These are phyloP conservation scores for Coryphaenoides rupestris DNA, from an alignment of 2,113 vertebrate species.

Conservation along the genomic window DNA sequence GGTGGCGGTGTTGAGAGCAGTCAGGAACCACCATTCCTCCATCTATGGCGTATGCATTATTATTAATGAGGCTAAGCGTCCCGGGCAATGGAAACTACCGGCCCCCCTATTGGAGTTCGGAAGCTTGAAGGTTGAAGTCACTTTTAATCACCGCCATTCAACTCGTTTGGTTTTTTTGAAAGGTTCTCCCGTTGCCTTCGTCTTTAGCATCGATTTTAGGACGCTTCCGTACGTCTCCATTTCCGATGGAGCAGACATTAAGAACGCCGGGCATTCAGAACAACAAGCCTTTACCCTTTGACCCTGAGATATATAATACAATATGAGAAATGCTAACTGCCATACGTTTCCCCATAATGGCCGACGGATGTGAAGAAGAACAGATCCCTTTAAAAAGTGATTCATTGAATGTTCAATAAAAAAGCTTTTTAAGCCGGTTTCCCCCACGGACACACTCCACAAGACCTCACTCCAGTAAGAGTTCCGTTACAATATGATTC, in stretches of 20 bases:
- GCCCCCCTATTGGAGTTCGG: constrained; percentile 49
- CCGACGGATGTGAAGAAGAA: no score
- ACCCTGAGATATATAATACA: background rate
- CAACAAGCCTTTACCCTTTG: no score
- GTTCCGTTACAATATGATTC: no score
- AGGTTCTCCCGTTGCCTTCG: constrained; percentile 30
- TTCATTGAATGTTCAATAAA: no score
- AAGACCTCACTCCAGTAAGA: no score
- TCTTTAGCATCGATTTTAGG: constrained; percentile 45
- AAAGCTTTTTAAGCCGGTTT: no score
- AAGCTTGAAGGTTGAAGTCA: constrained; percentile 34
- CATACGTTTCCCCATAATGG: no score
- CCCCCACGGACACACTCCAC: no score
- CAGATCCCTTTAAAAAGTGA: no score
- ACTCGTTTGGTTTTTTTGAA: constrained; percentile 45
- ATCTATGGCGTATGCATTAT: constrained; percentile 51
- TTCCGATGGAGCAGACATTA: no score
- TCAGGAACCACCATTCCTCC: constrained; percentile 35
- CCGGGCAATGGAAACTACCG: constrained; percentile 43
- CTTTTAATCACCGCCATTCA: constrained; percentile 54
- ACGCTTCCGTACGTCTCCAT: constrained; percentile 8
- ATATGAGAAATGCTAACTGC: background rate
- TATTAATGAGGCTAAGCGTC: constrained; percentile 52
- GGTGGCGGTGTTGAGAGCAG: no score
- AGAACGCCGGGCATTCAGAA: no score